Evolutionary conservation across 2,113 vertebrate species (phyloP).

Genomic region (Neodon shergylaensis): DNA sequence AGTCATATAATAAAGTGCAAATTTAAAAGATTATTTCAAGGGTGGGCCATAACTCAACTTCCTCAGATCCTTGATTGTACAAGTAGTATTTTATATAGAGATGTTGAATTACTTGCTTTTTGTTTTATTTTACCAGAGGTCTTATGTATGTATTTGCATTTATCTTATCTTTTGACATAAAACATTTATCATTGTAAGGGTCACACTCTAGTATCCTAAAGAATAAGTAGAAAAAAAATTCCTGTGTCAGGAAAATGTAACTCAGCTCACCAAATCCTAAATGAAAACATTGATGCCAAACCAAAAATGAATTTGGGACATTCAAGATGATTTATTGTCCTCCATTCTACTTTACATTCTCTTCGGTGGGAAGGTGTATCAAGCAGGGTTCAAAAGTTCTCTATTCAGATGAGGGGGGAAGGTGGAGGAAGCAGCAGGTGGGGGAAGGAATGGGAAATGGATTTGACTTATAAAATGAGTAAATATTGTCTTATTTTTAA

Average conservation of each 20-base stretch:
- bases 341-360: conserved; percentile 35
- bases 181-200: conserved; percentile 66
- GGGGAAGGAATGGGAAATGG: too few relatives aligned
- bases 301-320: conserved; percentile 51
- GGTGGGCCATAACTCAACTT: neutral
- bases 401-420: too few relatives aligned
- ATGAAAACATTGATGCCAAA: conserved; percentile 51
- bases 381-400: neutral
- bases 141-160: conserved; percentile 62
- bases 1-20: neutral
- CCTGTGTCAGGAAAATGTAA: conserved; percentile 48
- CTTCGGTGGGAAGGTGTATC: neutral
- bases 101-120: neutral
- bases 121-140: neutral
- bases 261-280: conserved; percentile 59
- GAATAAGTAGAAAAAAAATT: conserved; percentile 56
- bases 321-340: conserved; percentile 64
- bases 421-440: too few relatives aligned
- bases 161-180: conserved; percentile 60
- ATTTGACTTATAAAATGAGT: too few relatives aligned
- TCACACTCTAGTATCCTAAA: conserved; percentile 52
- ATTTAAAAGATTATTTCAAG: neutral
- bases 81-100: neutral
- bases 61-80: neutral
- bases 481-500: too few relatives aligned